phyloP scores from a whole-genome alignment of 1,140 invertebrate species.

The Temnothorax curvispinosus region DNA sequence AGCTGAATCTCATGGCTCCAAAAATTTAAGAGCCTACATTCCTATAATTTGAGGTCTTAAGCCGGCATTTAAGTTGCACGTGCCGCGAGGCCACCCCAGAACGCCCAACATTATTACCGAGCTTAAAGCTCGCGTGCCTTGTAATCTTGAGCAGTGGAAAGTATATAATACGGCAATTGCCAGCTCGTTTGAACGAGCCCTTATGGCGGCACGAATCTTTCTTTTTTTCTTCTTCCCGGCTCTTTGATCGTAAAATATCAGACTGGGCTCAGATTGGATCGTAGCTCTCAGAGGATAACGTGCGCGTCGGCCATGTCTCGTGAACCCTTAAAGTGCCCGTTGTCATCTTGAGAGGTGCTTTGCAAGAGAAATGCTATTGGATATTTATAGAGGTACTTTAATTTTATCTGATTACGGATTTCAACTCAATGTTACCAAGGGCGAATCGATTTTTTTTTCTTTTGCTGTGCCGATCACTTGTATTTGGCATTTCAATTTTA shows the following conservation, averaged over 20 bases:
- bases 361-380: not conserved
- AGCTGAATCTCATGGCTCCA: constrained; percentile 22
- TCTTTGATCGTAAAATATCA: constrained; percentile 52
- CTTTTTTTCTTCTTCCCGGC: constrained; percentile 11
- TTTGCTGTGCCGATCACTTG: not conserved
- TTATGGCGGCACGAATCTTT: constrained; percentile 15
- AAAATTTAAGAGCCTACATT: constrained; percentile 69
- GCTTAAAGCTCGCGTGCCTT: constrained; percentile 74
- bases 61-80: constrained; percentile 66
- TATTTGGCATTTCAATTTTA: not conserved
- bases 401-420: constrained; percentile 45
- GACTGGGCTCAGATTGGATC: constrained; percentile 57
- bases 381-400: constrained; percentile 23
- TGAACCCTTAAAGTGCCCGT: constrained; percentile 37
- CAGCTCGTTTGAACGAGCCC: constrained; percentile 62
- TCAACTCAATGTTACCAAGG: not conserved
- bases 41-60: constrained; percentile 69
- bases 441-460: not conserved
- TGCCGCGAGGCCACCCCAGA: constrained; percentile 61
- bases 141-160: constrained; percentile 71
- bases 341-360: constrained; percentile 9
- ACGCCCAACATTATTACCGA: constrained; percentile 68
- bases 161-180: constrained; percentile 73
- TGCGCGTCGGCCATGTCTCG: constrained; percentile 26
- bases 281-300: constrained; percentile 28